Conservation (phyloP, 2,113 vertebrate species). For the Dendrocopos noguchii region DNA sequence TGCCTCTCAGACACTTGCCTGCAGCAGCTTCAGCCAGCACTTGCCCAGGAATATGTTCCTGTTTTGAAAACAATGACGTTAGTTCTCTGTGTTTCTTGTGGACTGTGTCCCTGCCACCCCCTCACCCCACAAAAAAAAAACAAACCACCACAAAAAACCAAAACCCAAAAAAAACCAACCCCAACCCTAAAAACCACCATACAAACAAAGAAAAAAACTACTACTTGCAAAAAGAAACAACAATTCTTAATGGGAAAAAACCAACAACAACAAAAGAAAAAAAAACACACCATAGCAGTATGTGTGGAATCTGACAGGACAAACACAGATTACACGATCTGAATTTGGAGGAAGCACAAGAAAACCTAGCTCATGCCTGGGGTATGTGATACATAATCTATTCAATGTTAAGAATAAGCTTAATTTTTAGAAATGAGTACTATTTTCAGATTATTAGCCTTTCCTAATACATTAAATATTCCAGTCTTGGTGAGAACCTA, state of each 20-base stretch:
- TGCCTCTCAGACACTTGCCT: background rate
- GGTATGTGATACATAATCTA: background rate
- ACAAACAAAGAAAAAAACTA: background rate
- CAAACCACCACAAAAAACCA: too few relatives aligned
- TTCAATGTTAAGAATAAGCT: background rate
- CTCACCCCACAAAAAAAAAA: background rate
- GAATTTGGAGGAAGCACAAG: background rate
- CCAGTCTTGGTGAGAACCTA: background rate
- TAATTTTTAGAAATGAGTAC: background rate
- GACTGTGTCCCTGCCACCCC: background rate
- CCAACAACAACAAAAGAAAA: too few relatives aligned
- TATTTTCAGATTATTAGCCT: background rate
- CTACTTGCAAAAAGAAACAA: background rate
- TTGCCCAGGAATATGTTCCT: background rate
- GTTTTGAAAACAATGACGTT: background rate
- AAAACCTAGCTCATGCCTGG: background rate
- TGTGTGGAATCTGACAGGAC: fast-evolving
- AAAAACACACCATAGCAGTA: background rate
- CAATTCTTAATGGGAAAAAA: background rate
- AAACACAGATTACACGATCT: background rate
- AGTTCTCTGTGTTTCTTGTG: background rate
- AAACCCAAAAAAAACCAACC: too few relatives aligned
- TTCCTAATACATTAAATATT: background rate
- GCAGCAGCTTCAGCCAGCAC: background rate
- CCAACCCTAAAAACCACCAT: too few relatives aligned